These are phyloP conservation scores for Leptinotarsa peninsularis DNA, from an alignment of 2,888 invertebrate species.

Conservation along the genomic window DNA sequence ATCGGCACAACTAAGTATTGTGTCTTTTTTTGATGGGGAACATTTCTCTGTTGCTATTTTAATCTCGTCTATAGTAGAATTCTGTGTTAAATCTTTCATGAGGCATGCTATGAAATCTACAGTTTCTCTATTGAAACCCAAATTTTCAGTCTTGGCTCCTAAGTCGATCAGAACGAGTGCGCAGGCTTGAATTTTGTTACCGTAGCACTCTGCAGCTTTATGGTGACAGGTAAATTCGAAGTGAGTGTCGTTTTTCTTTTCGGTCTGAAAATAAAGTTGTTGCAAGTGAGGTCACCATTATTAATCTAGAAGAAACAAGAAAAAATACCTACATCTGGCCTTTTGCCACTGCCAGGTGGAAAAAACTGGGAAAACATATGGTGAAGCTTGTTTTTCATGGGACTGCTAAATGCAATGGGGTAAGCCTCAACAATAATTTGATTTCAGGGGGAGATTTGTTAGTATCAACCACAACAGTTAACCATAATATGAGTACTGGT, in stretches of 20 bases:
- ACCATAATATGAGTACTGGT: too few relatives aligned
- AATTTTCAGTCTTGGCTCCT: conserved; percentile 40
- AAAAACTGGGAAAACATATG: too few relatives aligned
- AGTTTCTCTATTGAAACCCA: conserved; percentile 47
- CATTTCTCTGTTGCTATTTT: conserved; percentile 21
- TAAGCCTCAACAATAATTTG: too few relatives aligned
- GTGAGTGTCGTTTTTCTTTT: conserved; percentile 42
- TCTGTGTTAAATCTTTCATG: conserved; percentile 62
- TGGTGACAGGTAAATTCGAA: conserved; percentile 68
- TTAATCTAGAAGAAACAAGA: neutral
- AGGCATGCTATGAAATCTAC: conserved; percentile 72
- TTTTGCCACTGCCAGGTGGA: too few relatives aligned
- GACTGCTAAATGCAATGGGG: too few relatives aligned
- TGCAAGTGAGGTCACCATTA: neutral
- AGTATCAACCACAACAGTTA: too few relatives aligned
- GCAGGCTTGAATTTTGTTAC: conserved; percentile 69
- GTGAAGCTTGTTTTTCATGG: too few relatives aligned
- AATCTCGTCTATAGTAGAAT: neutral
- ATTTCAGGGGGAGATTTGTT: too few relatives aligned
- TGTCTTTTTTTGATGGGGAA: neutral
- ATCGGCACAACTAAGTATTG: conserved; percentile 20
- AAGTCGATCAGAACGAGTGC: conserved; percentile 58
- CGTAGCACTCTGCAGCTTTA: conserved; percentile 66
- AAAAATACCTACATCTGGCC: too few relatives aligned
- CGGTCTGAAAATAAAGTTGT: conserved; percentile 23